Evolutionary conservation across 2,113 vertebrate genomes (phyloP).

Genomic region (Eclectus roratus): DNA sequence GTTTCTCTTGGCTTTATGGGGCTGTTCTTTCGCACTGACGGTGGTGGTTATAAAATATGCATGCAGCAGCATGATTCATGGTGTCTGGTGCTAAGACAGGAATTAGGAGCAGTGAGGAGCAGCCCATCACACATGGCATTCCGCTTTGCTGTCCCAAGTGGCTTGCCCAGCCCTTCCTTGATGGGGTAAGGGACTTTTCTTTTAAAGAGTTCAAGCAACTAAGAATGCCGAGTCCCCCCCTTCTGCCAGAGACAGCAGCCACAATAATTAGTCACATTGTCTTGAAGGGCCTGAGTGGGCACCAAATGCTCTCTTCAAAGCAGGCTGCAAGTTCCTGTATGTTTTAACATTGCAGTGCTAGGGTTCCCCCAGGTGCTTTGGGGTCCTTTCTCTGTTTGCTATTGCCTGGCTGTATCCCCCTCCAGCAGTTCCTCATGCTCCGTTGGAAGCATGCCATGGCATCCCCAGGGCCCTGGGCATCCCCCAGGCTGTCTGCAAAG

Average conservation of each 20-base stretch:
- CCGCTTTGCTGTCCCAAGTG: neutral
- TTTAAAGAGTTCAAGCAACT: neutral
- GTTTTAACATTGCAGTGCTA: fast-evolving
- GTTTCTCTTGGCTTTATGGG: neutral
- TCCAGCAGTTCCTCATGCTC: neutral
- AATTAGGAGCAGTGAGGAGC: neutral
- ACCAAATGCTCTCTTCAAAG: neutral
- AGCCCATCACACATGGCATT: neutral
- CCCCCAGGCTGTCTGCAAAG: neutral
- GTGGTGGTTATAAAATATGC: neutral
- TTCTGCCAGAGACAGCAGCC: neutral
- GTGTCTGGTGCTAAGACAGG: neutral
- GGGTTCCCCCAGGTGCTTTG: neutral
- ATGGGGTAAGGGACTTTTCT: too few species aligned
- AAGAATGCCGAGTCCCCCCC: neutral
- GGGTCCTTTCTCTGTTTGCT: neutral
- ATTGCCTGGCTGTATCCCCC: neutral
- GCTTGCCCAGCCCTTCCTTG: neutral
- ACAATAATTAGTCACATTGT: too few species aligned
- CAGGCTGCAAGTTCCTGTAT: neutral
- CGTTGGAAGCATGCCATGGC: neutral
- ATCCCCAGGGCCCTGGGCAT: neutral
- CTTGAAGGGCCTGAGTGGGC: neutral
- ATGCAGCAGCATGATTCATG: neutral
- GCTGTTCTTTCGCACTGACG: neutral